Conservation (phyloP, 2,888 invertebrate species). For the Brachypterus glaber region DNA sequence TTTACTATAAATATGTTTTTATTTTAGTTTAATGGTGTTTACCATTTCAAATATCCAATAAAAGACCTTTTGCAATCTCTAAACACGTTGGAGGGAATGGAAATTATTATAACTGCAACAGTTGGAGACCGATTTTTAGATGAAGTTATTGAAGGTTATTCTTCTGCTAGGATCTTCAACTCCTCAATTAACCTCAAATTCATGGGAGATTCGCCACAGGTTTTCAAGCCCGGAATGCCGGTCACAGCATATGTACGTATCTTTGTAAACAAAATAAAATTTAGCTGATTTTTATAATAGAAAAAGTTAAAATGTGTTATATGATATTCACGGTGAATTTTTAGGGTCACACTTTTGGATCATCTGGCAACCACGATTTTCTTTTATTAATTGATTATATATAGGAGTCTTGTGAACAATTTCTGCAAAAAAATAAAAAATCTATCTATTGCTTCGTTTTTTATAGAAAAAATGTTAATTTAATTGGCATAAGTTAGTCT, state of each 20-base stretch:
- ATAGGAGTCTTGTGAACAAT: too few relatives aligned
- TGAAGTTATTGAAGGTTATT: slow-evolving; percentile 77
- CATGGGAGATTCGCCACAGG: slow-evolving; percentile 82
- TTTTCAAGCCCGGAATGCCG: slow-evolving; percentile 93
- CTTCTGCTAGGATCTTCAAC: slow-evolving; percentile 79
- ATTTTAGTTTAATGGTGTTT: slow-evolving; percentile 75
- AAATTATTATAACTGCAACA: slow-evolving; percentile 73
- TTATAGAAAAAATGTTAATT: too few relatives aligned
- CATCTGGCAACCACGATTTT: too few relatives aligned
- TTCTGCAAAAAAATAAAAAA: too few relatives aligned
- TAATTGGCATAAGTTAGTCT: too few relatives aligned
- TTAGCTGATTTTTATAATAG: slow-evolving; percentile 24
- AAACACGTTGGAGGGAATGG: slow-evolving; percentile 63
- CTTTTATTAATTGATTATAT: too few relatives aligned
- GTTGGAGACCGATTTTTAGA: slow-evolving; percentile 83
- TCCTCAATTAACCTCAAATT: slow-evolving; percentile 75
- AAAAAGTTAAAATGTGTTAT: not conserved
- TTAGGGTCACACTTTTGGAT: too few relatives aligned
- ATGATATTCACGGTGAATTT: too few relatives aligned
- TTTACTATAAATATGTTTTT: too few relatives aligned
- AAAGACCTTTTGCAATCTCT: slow-evolving; percentile 61
- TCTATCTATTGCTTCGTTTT: too few relatives aligned
- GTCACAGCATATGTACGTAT: slow-evolving; percentile 69
- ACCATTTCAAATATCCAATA: slow-evolving; percentile 80
- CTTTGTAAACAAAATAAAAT: not conserved